A percentile compares a stretch with the other conserved stretches of the same genome.
phyloP scores from a whole-genome alignment of 92 coral and sea anemone genomes.

The Pocillopora meandrina region DNA sequence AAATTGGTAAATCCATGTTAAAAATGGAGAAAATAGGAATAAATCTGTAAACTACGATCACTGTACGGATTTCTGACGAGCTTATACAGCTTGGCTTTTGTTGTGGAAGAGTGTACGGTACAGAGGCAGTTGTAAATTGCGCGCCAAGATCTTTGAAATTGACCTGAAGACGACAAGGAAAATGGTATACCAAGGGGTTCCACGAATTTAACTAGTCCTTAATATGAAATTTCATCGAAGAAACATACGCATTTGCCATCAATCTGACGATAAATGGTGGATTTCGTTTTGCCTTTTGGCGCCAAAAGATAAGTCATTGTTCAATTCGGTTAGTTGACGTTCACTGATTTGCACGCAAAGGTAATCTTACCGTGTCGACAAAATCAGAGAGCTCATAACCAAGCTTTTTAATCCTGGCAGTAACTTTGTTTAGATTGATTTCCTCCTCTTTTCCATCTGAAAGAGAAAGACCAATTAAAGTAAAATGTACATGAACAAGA shows the following conservation, averaged over 20 bases:
- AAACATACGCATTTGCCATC: not conserved
- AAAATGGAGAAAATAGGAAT: too few species aligned
- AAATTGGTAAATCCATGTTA: too few species aligned
- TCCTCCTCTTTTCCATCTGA: constrained; percentile 80
- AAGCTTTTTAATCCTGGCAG: constrained; percentile 83
- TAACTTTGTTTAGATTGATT: constrained; percentile 85
- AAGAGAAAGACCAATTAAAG: constrained; percentile 23
- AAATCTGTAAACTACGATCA: too few species aligned
- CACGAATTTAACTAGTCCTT: too few species aligned
- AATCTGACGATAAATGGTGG: not conserved
- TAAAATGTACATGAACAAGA: constrained; percentile 38
- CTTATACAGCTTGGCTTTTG: not conserved
- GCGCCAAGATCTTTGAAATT: constrained; percentile 5
- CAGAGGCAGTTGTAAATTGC: not conserved
- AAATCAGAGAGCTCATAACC: constrained; percentile 87
- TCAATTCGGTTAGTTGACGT: not conserved
- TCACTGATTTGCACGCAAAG: not conserved
- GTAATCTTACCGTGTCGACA: constrained; percentile 83
- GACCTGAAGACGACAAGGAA: not conserved
- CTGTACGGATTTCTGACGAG: too few species aligned
- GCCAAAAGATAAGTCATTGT: constrained; percentile 8
- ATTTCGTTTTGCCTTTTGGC: constrained; percentile 18
- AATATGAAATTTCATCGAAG: not conserved
- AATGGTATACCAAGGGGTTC: not conserved
- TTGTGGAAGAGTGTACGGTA: not conserved